Evolutionary conservation across 2,797 vertebrate genomes (phyloP), one percentile per base, ranked within the genome.

Genomic region (Steatocranus sp.): DNA sequence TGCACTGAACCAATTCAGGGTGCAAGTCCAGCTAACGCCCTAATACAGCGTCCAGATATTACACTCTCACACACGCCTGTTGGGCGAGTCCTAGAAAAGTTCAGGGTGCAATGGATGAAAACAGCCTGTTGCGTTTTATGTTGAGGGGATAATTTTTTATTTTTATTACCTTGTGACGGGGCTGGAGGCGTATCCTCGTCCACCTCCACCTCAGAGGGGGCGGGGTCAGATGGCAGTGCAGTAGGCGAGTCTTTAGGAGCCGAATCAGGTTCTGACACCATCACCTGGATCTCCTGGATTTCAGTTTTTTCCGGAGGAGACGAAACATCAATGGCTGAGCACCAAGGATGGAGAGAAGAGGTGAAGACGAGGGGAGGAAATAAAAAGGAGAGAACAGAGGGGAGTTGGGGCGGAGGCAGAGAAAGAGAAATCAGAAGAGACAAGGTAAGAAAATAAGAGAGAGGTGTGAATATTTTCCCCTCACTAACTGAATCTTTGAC

Each of bases 91-190:
- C 30, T 34, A 34, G 17, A 34, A 2, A 61, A 66, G 20, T 41
- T 41, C n/a, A 15, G 61, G 61, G n/a, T 41, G 34, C 34, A 41
- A 3, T 66, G 61, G 36, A 25, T 41, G 61, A 68, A 41, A 41
- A 41, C 36, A 25, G 5, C 20, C 36, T 66, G n/a, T 17, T 66
- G 3, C 0, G 2, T 41, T 41, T 66, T 66, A 36, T 66, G n/a
- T 15, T 63, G 11, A 38, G 34, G n/a, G 58, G n/a, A 41, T 32
- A 20, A 12, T 20, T 3, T n/a, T 25, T 51, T n/a, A n/a, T 41
- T 58, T 15, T 25, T 17, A 14, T 88, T 79, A 95, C 93, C 91
- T 88, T 77, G 51, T 11, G 85, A 76, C 14, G n/a, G 76, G 48
- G 86, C 76, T 75, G 81, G 85, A 73, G 87, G 54, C 36, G 78